These are phyloP conservation scores for Microcaecilia unicolor DNA, from an alignment of 2,797 vertebrate species.

Conservation along the genomic window DNA sequence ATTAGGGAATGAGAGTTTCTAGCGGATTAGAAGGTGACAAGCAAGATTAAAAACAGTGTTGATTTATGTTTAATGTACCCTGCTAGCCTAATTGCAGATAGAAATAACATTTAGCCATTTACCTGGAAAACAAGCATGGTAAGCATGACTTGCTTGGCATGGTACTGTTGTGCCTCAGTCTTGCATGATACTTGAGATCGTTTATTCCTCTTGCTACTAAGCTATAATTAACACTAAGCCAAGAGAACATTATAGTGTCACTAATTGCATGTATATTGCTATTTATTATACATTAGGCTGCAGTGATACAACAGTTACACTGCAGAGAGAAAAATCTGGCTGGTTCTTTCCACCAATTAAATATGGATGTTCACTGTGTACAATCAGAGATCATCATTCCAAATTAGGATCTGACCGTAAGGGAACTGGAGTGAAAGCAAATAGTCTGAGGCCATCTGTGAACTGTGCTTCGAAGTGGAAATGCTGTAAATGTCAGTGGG, in stretches of 20 bases:
- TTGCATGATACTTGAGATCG: background rate
- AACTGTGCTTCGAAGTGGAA: background rate
- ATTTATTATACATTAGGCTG: background rate
- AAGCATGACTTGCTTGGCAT: background rate
- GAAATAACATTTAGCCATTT: background rate
- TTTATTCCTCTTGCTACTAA: background rate
- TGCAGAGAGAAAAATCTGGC: background rate
- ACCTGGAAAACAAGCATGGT: background rate
- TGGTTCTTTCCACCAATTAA: background rate
- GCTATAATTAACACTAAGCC: slow-evolving; percentile 7
- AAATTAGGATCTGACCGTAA: background rate
- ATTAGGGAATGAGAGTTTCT: slow-evolving; percentile 2
- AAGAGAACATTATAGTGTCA: background rate
- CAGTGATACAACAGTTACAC: background rate
- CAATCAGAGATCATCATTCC: too few species aligned
- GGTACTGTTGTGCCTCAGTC: background rate
- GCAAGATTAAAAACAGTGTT: background rate
- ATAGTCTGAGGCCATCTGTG: background rate
- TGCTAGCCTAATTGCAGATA: background rate
- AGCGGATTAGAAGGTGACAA: background rate
- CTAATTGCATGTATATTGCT: slow-evolving; percentile 2
- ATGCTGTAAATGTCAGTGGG: too few species aligned
- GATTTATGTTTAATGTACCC: background rate
- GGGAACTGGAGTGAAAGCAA: background rate
- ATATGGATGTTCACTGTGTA: background rate